phyloP scores from a whole-genome alignment of 2,113 vertebrate species.

The Tichodroma muraria region DNA sequence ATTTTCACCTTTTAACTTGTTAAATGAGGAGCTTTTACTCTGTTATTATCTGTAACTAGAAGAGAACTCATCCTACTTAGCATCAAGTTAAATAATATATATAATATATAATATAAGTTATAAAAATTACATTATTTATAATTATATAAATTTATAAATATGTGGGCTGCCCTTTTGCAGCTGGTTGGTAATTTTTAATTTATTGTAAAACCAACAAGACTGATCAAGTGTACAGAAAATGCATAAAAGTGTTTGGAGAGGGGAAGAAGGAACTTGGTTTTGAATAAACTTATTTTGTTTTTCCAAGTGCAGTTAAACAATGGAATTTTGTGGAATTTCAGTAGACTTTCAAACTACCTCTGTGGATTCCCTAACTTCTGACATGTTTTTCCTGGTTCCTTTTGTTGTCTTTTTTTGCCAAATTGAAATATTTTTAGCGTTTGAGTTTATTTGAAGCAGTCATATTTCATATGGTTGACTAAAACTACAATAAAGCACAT shows the following conservation, averaged over 20 bases:
- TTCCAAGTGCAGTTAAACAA: background rate
- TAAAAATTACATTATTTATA: too few relatives aligned
- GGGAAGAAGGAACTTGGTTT: background rate
- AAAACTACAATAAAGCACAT: too few relatives aligned
- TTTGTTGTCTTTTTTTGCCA: background rate
- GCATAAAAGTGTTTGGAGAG: background rate
- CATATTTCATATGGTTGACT: background rate
- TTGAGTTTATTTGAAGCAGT: background rate
- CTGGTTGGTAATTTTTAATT: background rate
- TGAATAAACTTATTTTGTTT: background rate
- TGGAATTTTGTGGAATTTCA: background rate
- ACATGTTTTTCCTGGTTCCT: background rate
- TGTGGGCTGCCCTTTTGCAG: background rate
- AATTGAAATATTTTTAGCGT: background rate
- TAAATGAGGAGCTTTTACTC: background rate
- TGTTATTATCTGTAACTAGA: background rate
- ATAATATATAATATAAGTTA: too few relatives aligned
- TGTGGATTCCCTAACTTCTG: background rate
- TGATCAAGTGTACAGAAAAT: background rate
- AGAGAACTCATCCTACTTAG: background rate
- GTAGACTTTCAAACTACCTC: background rate
- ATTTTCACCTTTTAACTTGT: background rate
- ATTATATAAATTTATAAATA: background rate
- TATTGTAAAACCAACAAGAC: background rate
- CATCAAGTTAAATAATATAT: background rate